phyloP scores from a whole-genome alignment of 2,888 invertebrate species.

The Cabera pusaria region DNA sequence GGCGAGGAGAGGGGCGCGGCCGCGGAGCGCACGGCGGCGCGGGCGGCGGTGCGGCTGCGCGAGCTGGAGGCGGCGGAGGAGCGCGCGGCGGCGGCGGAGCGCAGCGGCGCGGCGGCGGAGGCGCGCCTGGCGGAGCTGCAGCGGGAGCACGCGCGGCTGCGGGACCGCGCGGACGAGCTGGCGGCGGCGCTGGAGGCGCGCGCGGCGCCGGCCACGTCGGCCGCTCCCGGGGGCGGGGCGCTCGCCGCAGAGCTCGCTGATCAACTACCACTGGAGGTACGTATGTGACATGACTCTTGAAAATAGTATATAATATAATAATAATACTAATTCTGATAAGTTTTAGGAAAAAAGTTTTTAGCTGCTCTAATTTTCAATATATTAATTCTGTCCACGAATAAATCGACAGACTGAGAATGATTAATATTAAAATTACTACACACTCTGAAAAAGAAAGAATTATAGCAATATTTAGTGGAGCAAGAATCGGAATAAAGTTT shows the following conservation, averaged over 20 bases:
- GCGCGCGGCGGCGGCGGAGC: conserved; percentile 13
- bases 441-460: too few species aligned
- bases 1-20: conserved; percentile 43
- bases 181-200: conserved; percentile 80
- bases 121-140: conserved; percentile 76
- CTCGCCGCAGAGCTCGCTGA: conserved; percentile 46
- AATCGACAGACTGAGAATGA: too few species aligned
- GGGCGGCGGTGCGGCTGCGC: conserved; percentile 29
- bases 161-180: conserved; percentile 86
- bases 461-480: too few species aligned
- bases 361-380: too few species aligned
- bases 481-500: too few species aligned
- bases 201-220: conserved; percentile 13
- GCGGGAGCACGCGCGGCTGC: conserved; percentile 27
- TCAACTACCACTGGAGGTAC: too few species aligned
- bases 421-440: too few species aligned
- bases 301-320: too few species aligned
- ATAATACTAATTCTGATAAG: too few species aligned
- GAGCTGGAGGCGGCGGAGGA: conserved; percentile 26
- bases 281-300: too few species aligned
- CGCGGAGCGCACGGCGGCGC: conserved; percentile 51
- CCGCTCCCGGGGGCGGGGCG: conserved; percentile 13
- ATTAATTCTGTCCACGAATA: too few species aligned
- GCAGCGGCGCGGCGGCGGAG: conserved; percentile 17
- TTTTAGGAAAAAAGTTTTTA: too few species aligned